Percentiles rank a stretch among this genome's conserved stretches.
These are phyloP conservation scores for Mycetomoellerius zeteki DNA, from an alignment of 1,140 invertebrate species.

Conservation along the genomic window DNA sequence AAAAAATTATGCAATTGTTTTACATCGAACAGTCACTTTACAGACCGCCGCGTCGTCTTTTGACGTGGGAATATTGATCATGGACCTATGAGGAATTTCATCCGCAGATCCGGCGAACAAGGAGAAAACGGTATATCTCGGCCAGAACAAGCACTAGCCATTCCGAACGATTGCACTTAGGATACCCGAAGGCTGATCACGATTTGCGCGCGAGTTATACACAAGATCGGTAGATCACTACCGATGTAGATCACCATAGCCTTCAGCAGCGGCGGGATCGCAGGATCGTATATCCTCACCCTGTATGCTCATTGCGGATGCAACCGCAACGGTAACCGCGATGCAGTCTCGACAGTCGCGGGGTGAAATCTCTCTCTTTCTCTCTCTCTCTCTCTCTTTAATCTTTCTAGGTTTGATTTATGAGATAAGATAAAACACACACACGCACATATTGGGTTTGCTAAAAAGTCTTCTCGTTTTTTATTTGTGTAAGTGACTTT, in stretches of 20 bases:
- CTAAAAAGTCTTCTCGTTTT: too few species aligned
- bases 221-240: constrained; percentile 84
- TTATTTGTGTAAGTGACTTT: too few species aligned
- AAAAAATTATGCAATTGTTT: constrained; percentile 4
- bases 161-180: constrained; percentile 79
- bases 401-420: constrained; percentile 44
- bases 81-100: constrained; percentile 66
- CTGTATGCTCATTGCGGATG: constrained; percentile 70
- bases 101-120: constrained; percentile 49
- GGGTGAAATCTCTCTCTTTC: constrained; percentile 28
- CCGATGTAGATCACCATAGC: constrained; percentile 81
- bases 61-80: constrained; percentile 70
- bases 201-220: constrained; percentile 78
- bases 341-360: constrained; percentile 37
- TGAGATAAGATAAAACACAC: constrained; percentile 67
- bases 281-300: constrained; percentile 74
- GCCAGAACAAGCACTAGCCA: constrained; percentile 70
- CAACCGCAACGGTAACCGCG: constrained; percentile 70
- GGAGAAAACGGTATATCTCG: constrained; percentile 74
- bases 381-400: constrained; percentile 24
- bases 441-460: too few species aligned
- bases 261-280: constrained; percentile 69
- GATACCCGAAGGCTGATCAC: constrained; percentile 82
- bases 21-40: neutral
- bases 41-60: neutral